phyloP scores from a whole-genome alignment of 2,888 invertebrate species.

The Eremobia ochroleuca region DNA sequence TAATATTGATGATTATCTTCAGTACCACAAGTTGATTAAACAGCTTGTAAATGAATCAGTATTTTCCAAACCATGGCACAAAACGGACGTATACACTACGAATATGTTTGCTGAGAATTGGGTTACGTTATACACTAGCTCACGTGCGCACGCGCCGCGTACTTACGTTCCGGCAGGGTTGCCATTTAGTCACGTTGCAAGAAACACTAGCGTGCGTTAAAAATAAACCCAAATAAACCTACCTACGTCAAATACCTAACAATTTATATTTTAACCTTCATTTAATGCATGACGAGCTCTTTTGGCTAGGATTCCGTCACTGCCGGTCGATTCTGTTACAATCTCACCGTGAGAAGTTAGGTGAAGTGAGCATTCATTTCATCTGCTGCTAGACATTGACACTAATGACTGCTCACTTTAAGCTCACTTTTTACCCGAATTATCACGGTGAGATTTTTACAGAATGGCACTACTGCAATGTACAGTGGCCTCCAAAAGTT shows the following conservation, averaged over 20 bases:
- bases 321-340: no score
- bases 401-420: no score
- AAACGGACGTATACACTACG: background rate
- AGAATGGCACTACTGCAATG: no score
- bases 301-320: constrained; percentile 9
- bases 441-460: no score
- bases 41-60: no score
- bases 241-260: constrained; percentile 20
- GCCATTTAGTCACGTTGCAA: constrained; percentile 51
- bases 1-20: background rate
- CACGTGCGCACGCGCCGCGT: constrained; percentile 55
- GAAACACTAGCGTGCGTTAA: constrained; percentile 27
- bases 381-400: no score
- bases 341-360: no score
- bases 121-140: constrained; percentile 43
- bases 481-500: no score
- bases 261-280: constrained; percentile 11
- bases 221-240: constrained; percentile 54
- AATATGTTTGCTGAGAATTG: constrained; percentile 33
- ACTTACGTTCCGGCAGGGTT: constrained; percentile 42
- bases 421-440: no score
- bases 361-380: no score
- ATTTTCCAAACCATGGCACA: background rate
- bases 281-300: background rate
- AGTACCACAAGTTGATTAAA: background rate